Percentiles rank a stretch among this genome's conserved stretches.
Conservation (phyloP, 2,888 invertebrate species). For the Drosophila multiciliata region DNA sequence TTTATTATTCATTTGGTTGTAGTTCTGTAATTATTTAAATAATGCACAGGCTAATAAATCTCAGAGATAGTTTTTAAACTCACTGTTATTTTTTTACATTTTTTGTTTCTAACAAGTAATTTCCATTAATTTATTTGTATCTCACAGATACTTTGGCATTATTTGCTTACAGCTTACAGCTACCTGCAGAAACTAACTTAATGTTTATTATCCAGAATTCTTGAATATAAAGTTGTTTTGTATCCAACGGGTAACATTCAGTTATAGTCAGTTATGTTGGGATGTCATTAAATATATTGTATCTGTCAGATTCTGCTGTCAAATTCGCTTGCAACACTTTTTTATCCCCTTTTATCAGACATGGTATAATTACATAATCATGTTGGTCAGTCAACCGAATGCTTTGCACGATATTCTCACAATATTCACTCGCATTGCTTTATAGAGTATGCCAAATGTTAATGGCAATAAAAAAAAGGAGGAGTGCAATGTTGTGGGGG, state of each 20-base stretch:
- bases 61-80: background rate
- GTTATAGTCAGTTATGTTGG: background rate
- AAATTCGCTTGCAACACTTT: background rate
- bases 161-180: background rate
- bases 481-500: background rate
- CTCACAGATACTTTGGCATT: background rate
- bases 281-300: background rate
- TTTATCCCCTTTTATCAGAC: background rate
- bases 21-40: background rate
- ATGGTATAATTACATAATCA: conserved; percentile 52
- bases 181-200: background rate
- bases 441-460: conserved; percentile 48
- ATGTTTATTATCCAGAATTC: background rate
- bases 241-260: background rate
- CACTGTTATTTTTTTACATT: background rate
- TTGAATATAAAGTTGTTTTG: background rate
- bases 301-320: background rate
- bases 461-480: conserved; percentile 54
- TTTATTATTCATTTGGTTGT: background rate
- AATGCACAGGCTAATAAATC: background rate
- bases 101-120: background rate
- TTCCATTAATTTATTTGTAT: background rate
- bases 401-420: conserved; percentile 36
- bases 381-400: conserved; percentile 49
- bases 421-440: conserved; percentile 10